Base-by-base conservation (phyloP, 2,888 invertebrate genomes). In the Mythimna loreyi region DNA sequence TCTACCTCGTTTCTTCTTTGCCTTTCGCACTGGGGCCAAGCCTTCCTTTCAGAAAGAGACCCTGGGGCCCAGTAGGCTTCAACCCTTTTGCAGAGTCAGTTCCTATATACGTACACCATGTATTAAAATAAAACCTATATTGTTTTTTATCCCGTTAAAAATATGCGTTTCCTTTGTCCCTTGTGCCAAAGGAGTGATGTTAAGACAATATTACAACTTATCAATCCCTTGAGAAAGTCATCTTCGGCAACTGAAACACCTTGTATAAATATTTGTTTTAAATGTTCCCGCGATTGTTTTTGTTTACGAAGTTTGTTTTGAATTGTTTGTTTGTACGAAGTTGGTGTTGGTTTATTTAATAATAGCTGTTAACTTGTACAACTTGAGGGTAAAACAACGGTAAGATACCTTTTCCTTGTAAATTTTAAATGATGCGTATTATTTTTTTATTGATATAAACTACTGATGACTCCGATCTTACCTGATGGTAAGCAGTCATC, bases 281-380 rank as follows among this genome's bases (percentile, higher is more conserved):
- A 79, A 79, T 67, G 70, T 62, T 65, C 55, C 72, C 53, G 57
- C 81, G 52, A 66, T 70, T 80, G 81, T 80, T 77, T 80, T 70
- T 75, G 80, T 77, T 65, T 56, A 43, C 55, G n/a, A 71, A 80
- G 59, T 78, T 80, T 80, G 76, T 78, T 75, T 49, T n/a, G 68
- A 79, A 67, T 56, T 75, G 71, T 75, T 75, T 63, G 80, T 75
- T 66, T 62, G 55, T 30, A 28, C 55, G 3, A 65, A 77, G 64
- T 77, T 77, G 36, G 55, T 63, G 76, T 60, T 80, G 64, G 58
- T 61, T 77, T 75, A 75, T 77, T 77, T 50, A 77, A 77, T 77
- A 70, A 80, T 65, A 71, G 65, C 52, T 75, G 65, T 60, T 62
- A 49, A 59, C 36, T 75, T 56, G 73, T 40, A 67, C 3, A 45